These are phyloP conservation scores for Rutpela maculata DNA, from an alignment of 2,888 invertebrate genomes.

Conservation along the genomic window DNA sequence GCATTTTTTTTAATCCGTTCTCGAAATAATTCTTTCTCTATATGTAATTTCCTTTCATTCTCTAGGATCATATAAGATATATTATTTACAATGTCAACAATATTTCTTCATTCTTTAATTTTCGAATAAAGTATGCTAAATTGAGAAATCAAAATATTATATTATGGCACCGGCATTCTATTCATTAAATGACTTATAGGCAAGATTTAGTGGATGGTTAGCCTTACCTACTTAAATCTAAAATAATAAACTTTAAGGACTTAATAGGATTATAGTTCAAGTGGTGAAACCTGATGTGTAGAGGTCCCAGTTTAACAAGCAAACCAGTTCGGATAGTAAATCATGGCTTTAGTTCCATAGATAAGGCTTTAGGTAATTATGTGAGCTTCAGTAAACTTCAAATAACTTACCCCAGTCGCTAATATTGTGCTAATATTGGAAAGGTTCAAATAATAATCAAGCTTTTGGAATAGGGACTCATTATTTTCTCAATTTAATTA, in stretches of 20 bases:
- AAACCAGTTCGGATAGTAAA: background rate
- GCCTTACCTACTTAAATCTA: background rate
- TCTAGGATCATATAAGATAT: too few relatives aligned
- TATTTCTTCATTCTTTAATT: too few relatives aligned
- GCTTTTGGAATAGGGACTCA: too few relatives aligned
- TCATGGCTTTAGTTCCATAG: background rate
- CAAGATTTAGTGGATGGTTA: background rate
- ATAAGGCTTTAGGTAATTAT: constrained; percentile 4
- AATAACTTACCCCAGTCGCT: background rate
- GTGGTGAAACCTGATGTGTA: background rate
- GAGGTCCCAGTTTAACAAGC: background rate
- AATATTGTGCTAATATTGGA: background rate
- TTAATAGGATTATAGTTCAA: background rate
- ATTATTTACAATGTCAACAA: too few relatives aligned
- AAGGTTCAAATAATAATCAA: background rate
- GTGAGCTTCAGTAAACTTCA: background rate
- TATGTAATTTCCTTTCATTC: too few relatives aligned
- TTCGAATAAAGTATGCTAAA: too few relatives aligned
- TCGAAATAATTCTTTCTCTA: too few relatives aligned
- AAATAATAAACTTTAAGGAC: background rate
- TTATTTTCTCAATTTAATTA: too few relatives aligned
- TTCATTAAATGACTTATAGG: too few relatives aligned
- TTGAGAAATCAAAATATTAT: too few relatives aligned
- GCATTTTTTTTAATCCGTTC: too few relatives aligned
- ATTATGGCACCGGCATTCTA: too few relatives aligned